These are phyloP conservation scores for Drosophila nigritarsus DNA, from an alignment of 2,888 invertebrate species.

Conservation along the genomic window DNA sequence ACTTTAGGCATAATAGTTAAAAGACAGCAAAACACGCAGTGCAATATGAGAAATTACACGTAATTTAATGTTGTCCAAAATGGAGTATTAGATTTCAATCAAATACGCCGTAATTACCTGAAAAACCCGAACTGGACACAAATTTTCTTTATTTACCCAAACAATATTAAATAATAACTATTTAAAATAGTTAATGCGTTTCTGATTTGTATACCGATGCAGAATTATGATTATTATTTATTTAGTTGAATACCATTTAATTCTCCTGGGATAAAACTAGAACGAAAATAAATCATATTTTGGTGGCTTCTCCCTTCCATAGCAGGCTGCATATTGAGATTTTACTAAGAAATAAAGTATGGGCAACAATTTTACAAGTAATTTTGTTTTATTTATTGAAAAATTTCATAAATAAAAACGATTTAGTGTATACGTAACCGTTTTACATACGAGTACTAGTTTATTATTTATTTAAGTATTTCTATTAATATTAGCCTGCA, in stretches of 20 bases:
- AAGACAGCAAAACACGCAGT: slow-evolving; percentile 21
- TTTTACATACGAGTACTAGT: slow-evolving; percentile 67
- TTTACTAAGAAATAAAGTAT: neutral
- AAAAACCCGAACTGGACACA: neutral
- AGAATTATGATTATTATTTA: slow-evolving; percentile 59
- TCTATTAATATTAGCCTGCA: slow-evolving; percentile 71
- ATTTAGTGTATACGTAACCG: slow-evolving; percentile 60
- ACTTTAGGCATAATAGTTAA: slow-evolving; percentile 22
- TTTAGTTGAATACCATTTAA: slow-evolving; percentile 43
- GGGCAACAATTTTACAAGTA: slow-evolving; percentile 37
- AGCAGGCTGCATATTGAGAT: neutral
- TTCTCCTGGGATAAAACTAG: neutral
- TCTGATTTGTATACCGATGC: slow-evolving; percentile 59
- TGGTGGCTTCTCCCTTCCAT: neutral
- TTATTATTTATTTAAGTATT: slow-evolving; percentile 65
- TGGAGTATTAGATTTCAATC: neutral
- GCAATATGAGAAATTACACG: slow-evolving; percentile 5
- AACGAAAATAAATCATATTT: slow-evolving; percentile 4
- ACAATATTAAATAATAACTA: slow-evolving; percentile 65
- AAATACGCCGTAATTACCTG: neutral
- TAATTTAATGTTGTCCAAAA: neutral
- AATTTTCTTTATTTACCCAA: slow-evolving; percentile 51
- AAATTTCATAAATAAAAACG: slow-evolving; percentile 69
- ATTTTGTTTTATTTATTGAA: slow-evolving; percentile 56
- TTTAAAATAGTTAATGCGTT: slow-evolving; percentile 43